Evolutionary conservation across 35 echinoderm and acorn worm species (phyloP).

Genomic region (Amphiura filiformis): DNA sequence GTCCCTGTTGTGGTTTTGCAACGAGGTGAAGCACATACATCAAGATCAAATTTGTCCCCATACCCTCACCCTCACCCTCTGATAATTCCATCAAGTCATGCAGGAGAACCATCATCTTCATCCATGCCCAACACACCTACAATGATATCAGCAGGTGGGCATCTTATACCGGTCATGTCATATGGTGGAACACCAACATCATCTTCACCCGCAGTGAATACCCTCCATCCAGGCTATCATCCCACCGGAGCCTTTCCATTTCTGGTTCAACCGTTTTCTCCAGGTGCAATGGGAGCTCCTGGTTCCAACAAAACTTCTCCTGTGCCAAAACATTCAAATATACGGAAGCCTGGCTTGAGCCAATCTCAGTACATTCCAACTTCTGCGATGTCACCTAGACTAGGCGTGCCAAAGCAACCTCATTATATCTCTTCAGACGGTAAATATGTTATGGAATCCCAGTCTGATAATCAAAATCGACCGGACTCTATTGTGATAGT

Average conservation of each 20-base stretch:
- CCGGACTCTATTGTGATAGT: conserved; percentile 8
- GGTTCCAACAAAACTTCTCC: background rate
- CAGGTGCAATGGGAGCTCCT: background rate
- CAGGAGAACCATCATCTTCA: background rate
- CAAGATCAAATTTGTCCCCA: too few species aligned
- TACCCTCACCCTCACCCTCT: too few species aligned
- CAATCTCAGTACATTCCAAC: background rate
- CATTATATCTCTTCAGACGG: background rate
- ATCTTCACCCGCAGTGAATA: background rate
- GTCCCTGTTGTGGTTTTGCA: background rate
- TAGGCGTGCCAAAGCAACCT: too few species aligned
- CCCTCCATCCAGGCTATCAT: background rate
- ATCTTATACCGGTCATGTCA: background rate
- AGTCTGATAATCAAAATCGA: conserved; percentile 5
- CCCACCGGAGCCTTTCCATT: background rate
- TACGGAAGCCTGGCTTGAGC: background rate
- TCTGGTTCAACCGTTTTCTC: background rate
- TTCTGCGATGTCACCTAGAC: background rate
- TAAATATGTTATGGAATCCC: background rate
- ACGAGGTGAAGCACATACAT: too few species aligned
- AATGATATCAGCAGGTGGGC: background rate
- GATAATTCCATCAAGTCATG: background rate
- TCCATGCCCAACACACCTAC: background rate
- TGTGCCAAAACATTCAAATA: background rate
- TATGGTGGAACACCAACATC: background rate